A percentile compares a stretch with the other conserved stretches of the same genome.
Evolutionary conservation across 2,797 vertebrate genomes (phyloP).

Genomic region (Protonibea diacanthus): DNA sequence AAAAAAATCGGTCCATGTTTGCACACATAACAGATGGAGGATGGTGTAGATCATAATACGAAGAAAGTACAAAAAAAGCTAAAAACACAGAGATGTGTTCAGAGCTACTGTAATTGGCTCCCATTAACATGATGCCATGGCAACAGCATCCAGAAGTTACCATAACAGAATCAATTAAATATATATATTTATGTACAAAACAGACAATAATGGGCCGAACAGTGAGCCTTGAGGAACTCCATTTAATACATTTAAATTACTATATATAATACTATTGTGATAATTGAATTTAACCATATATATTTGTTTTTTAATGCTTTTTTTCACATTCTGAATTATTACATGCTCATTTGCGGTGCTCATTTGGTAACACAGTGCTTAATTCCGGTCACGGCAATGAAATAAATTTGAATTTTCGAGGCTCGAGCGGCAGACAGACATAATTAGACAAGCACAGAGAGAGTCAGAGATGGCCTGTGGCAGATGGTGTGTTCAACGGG

Average conservation of each 20-base stretch:
- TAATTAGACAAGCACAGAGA: slow-evolving; percentile 23
- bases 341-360: not conserved
- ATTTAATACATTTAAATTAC: not conserved
- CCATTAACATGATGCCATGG: no score
- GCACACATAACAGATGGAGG: no score
- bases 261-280: not conserved
- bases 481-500: slow-evolving; percentile 73
- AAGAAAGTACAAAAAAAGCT: no score
- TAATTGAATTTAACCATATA: not conserved
- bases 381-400: not conserved
- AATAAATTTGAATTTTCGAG: slow-evolving; percentile 19
- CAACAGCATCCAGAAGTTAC: not conserved
- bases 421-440: slow-evolving; percentile 6
- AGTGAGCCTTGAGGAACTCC: not conserved
- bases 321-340: not conserved
- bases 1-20: no score
- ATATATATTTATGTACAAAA: not conserved
- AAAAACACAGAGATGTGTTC: no score
- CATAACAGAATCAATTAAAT: not conserved
- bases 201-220: not conserved
- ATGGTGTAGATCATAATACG: no score
- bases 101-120: no score
- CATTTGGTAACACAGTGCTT: not conserved
- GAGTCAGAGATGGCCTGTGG: slow-evolving; percentile 31
- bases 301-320: not conserved